Conservation (phyloP, 1,140 invertebrate species). For the Diprion similis region DNA sequence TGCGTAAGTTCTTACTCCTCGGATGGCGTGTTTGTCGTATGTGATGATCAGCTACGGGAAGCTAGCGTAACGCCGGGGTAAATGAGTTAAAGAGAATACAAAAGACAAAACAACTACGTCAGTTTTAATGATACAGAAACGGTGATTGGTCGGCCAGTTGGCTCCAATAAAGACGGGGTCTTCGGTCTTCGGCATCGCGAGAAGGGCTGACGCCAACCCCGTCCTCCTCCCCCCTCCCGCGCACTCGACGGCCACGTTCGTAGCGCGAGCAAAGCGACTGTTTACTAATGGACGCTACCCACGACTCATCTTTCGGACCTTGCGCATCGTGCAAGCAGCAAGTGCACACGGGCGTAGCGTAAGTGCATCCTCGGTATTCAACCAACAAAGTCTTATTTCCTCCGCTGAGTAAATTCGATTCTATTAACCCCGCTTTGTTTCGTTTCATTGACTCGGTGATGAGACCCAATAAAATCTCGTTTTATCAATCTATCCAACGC, state of each 20-base stretch:
- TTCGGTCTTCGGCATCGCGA: conserved; percentile 38
- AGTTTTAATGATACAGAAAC: conserved; percentile 54
- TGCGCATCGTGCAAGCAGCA: no score
- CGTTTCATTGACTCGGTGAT: no score
- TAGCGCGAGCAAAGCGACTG: not conserved
- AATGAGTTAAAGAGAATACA: conserved; percentile 40
- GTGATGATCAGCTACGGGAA: no score
- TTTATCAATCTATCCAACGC: no score
- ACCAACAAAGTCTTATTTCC: not conserved
- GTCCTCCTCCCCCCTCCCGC: not conserved
- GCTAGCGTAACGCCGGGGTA: not conserved
- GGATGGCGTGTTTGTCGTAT: no score
- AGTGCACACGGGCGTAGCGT: no score
- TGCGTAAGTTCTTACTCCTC: no score
- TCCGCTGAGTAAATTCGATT: not conserved
- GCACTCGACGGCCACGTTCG: no score
- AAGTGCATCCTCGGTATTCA: not conserved
- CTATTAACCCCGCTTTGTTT: no score
- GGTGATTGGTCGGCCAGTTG: conserved; percentile 56
- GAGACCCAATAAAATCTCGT: no score
- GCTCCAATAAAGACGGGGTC: conserved; percentile 57
- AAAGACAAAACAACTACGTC: conserved; percentile 54
- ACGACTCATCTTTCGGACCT: not conserved
- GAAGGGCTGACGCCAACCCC: conserved; percentile 30
- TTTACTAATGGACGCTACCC: not conserved